Evolutionary conservation across 2,113 vertebrate species (phyloP).

Genomic region (Peromyscus californicus): DNA sequence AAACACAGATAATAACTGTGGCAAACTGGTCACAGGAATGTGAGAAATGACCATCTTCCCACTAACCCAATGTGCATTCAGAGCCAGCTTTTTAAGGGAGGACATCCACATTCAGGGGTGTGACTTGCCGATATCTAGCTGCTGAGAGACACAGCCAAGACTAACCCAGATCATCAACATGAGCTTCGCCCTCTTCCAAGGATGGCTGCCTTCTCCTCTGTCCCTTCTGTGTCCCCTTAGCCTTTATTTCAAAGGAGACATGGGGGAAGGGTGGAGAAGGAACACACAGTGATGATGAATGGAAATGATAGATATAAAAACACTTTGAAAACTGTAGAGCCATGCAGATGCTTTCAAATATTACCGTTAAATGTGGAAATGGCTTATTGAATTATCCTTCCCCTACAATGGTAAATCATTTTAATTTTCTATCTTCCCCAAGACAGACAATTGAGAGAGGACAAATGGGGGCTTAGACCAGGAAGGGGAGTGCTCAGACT

Average conservation of each 20-base stretch:
- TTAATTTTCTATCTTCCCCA: not conserved
- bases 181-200: not conserved
- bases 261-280: accelerated
- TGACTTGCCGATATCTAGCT: not conserved
- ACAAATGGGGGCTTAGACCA: not conserved
- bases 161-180: not conserved
- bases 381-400: conserved; percentile 8
- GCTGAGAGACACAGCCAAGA: not conserved
- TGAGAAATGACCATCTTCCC: not conserved
- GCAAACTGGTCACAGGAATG: too few species aligned
- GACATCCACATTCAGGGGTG: not conserved
- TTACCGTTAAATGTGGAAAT: not conserved
- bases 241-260: not conserved
- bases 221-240: not conserved
- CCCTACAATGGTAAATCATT: not conserved
- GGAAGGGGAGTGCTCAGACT: not conserved
- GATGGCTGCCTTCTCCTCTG: not conserved
- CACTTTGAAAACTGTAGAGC: not conserved
- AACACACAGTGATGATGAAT: not conserved
- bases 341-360: not conserved
- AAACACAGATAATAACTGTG: not conserved
- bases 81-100: not conserved
- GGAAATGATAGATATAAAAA: not conserved
- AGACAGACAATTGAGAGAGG: not conserved
- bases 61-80: not conserved